Percentiles rank a stretch among this genome's conserved stretches.
Evolutionary conservation across 2,113 vertebrate genomes (phyloP).

Genomic region (Illadopsis cleaveri): DNA sequence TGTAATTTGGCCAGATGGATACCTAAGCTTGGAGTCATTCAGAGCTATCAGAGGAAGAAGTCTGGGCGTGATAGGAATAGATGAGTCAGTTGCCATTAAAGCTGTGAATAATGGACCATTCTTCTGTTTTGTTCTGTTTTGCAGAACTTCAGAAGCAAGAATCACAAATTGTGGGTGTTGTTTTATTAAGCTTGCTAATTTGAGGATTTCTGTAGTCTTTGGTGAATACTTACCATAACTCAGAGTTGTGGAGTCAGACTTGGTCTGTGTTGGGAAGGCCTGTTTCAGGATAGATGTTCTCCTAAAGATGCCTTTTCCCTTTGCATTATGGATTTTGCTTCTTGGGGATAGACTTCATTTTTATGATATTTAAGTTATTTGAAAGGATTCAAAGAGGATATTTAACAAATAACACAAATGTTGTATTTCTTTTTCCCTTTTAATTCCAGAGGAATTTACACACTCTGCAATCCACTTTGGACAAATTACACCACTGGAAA

Average conservation of each 20-base stretch:
- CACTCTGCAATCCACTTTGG: constrained; percentile 94
- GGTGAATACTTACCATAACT: neutral
- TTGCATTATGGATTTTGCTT: neutral
- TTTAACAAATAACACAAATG: neutral
- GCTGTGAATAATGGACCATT: neutral
- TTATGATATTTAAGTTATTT: neutral
- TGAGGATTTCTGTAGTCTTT: neutral
- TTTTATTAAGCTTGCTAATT: neutral
- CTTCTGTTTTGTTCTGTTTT: neutral
- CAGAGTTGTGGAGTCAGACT: neutral
- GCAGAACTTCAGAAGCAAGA: neutral
- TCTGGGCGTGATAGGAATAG: neutral
- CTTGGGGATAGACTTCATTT: neutral
- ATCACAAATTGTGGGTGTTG: neutral
- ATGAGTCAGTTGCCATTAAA: neutral
- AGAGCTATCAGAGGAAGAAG: neutral
- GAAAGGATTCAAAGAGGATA: neutral
- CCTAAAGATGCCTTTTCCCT: neutral
- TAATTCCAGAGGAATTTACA: constrained; percentile 90
- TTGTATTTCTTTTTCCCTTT: constrained; percentile 22
- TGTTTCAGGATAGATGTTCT: neutral
- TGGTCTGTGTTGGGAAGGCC: neutral
- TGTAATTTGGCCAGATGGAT: neutral
- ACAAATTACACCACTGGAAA: constrained; percentile 93
- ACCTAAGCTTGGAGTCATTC: neutral